A percentile compares a stretch with the other conserved stretches of the same genome.
phyloP scores from a whole-genome alignment of 2,113 vertebrate genomes.

The Typhlomys cinereus region DNA sequence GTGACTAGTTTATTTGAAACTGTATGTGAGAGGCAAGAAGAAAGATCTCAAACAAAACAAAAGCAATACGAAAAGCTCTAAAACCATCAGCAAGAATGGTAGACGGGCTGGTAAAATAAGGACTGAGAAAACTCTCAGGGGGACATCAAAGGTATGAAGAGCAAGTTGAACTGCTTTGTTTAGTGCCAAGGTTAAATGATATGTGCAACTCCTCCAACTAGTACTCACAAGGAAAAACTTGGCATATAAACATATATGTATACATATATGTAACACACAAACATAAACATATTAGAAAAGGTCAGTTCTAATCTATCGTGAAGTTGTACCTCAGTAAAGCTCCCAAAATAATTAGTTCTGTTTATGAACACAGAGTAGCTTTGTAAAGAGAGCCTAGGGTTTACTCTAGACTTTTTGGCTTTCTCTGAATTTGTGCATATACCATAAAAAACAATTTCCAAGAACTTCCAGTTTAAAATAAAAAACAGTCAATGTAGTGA shows the following conservation, averaged over 20 bases:
- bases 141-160: background rate
- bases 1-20: slow-evolving; percentile 22
- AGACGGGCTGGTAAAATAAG: background rate
- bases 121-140: background rate
- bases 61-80: slow-evolving; percentile 37
- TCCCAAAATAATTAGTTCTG: background rate
- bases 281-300: background rate
- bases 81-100: background rate
- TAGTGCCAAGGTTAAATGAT: background rate
- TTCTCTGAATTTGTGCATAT: background rate
- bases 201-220: background rate
- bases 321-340: background rate
- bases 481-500: background rate
- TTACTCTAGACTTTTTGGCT: background rate
- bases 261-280: background rate
- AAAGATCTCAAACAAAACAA: slow-evolving; percentile 36
- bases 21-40: slow-evolving; percentile 35
- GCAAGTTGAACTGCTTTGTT: background rate
- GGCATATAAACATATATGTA: background rate
- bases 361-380: background rate
- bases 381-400: background rate
- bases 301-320: background rate
- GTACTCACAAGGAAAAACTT: background rate
- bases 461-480: background rate
- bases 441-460: background rate